Evolutionary conservation across 2,797 vertebrate genomes (phyloP), one percentile per base, ranked within the genome.

Genomic region (Lithobates sylvaticus): DNA sequence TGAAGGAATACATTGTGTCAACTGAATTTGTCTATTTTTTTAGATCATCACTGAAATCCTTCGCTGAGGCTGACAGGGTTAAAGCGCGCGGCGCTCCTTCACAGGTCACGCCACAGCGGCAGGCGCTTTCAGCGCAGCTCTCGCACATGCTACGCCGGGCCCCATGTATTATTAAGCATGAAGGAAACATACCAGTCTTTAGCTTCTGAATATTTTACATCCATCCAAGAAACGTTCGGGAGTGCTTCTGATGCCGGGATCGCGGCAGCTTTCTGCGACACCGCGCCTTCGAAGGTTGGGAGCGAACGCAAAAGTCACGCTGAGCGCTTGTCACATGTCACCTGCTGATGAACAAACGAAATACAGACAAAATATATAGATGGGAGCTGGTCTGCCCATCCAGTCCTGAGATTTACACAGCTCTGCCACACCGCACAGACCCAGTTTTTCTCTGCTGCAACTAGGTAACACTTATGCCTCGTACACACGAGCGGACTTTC

Each of bases 111-210:
- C 70, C 29, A 68, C 58, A 0, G 0, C 18, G 23, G 83, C 73
- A 67, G 79, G 34, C 34, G 81, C 50, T 2, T 2, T 88, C 88
- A 88, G 87, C 89, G 10, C 71, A 89, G 88, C 74, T 67, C 13
- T 1, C 9, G 0, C 0, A 54, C 83, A 83, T 1, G 47, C 80
- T 65, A 73, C 85, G 84, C 83, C 88, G 87, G 0, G 83, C 84
- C 71, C 0, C 1, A 85, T 88, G 75, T 88, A 81, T 89, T 89
- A 91, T 91, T 89, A 86, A 90, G 61, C 26, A 61, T 16, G 70
- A 50, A 58, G 70, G 70, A 90, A 84, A 67, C 34, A 10, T 42
- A 74, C 80, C 29, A 7, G 15, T 69, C 89, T 82, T 82, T 0
- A 0, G 50, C 64, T 88, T 29, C 87, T 83, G 70, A 88, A 88